These are phyloP conservation scores for Gorilla gorilla DNA, from an alignment of 2,113 vertebrate genomes.

Conservation along the genomic window DNA sequence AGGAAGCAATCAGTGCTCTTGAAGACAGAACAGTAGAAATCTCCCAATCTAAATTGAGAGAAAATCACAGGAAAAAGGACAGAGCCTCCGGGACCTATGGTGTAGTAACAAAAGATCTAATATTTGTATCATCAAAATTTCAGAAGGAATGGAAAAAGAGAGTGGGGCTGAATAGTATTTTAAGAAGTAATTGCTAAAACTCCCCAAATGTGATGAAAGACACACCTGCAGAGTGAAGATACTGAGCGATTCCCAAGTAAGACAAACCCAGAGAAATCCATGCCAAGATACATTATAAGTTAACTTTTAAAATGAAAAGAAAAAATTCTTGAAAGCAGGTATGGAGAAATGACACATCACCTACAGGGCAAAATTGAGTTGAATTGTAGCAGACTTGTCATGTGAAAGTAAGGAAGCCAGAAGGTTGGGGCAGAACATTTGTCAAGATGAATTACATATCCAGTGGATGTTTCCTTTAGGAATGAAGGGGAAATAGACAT, in stretches of 20 bases:
- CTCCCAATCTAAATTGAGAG: not conserved
- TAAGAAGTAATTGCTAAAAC: not conserved
- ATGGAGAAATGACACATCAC: not conserved
- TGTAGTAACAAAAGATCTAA: not conserved
- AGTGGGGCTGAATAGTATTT: not conserved
- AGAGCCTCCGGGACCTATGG: not conserved
- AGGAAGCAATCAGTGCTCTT: not conserved
- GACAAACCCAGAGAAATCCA: not conserved
- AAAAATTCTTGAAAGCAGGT: not conserved
- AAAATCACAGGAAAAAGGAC: not conserved
- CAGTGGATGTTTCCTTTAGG: not conserved
- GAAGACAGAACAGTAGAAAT: not conserved
- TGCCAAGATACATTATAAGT: not conserved
- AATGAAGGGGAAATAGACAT: not conserved
- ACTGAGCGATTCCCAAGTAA: not conserved
- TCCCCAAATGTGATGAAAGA: not conserved
- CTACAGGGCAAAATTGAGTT: not conserved
- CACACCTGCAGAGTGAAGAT: not conserved
- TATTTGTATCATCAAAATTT: not conserved
- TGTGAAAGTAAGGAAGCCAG: not conserved
- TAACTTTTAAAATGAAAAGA: not conserved
- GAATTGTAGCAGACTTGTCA: not conserved
- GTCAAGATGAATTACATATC: not conserved
- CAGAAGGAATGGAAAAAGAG: not conserved
- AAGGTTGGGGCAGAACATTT: not conserved